phyloP scores from a whole-genome alignment of 2,888 invertebrate species.

The Lycophotia porphyrea region DNA sequence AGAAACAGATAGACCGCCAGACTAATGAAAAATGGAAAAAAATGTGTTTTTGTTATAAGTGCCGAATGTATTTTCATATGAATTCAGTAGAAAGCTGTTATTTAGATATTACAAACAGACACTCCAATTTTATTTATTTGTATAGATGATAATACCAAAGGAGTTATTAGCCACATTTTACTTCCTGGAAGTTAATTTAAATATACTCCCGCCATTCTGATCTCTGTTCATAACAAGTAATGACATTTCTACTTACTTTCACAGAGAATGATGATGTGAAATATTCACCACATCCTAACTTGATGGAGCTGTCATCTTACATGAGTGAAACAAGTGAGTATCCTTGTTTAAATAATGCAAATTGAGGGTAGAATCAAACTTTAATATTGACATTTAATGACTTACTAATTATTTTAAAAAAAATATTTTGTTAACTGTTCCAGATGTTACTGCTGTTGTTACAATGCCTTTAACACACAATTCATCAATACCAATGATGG shows the following conservation, averaged over 20 bases:
- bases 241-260: constrained; percentile 52
- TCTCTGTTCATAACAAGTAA: neutral
- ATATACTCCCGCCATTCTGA: neutral
- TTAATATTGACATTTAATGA: constrained; percentile 17
- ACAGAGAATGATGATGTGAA: constrained; percentile 85
- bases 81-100: no score
- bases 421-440: constrained; percentile 65
- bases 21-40: no score
- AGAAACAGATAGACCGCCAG: no score
- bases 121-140: no score
- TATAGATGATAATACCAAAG: neutral
- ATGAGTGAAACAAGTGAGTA: constrained; percentile 88
- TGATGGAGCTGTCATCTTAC: constrained; percentile 87
- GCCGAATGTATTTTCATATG: no score
- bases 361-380: constrained; percentile 46
- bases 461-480: constrained; percentile 88
- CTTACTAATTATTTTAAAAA: neutral
- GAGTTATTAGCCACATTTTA: neutral
- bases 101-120: no score
- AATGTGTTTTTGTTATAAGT: no score
- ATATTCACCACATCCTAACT: constrained; percentile 83
- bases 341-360: constrained; percentile 11
- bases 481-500: constrained; percentile 87
- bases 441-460: constrained; percentile 88
- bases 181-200: neutral